phyloP scores from a whole-genome alignment of 2,113 vertebrate species.

The Bathybates hornii region DNA sequence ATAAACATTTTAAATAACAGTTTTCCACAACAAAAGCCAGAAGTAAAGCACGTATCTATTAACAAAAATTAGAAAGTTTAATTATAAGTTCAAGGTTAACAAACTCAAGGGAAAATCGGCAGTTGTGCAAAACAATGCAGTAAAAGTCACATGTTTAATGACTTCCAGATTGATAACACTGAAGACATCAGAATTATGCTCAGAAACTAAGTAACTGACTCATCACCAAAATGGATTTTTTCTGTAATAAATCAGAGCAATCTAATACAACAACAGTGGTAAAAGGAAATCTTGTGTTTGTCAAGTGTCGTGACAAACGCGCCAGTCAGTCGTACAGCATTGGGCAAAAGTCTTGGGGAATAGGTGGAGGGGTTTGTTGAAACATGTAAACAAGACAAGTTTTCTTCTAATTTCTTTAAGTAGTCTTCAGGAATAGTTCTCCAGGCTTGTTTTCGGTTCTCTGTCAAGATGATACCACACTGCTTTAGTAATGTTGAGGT shows the following conservation, averaged over 20 bases:
- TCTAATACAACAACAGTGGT: neutral
- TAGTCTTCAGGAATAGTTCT: neutral
- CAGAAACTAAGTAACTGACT: neutral
- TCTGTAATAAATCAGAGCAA: neutral
- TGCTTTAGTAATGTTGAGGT: neutral
- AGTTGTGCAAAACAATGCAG: neutral
- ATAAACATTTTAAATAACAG: neutral
- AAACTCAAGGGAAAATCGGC: rapidly evolving
- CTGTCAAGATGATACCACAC: neutral
- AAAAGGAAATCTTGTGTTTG: neutral
- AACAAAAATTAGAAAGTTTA: neutral
- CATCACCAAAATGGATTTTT: neutral
- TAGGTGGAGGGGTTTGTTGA: neutral
- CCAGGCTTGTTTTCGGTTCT: neutral
- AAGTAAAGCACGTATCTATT: neutral
- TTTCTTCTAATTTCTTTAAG: neutral
- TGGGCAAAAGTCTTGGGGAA: neutral
- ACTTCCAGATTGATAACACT: neutral
- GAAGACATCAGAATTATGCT: neutral
- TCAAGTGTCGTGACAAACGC: neutral
- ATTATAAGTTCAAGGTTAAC: neutral
- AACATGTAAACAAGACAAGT: neutral
- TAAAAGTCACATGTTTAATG: neutral
- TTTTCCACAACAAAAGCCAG: neutral
- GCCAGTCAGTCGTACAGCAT: neutral